phyloP scores from a whole-genome alignment of 2,113 vertebrate species.

The Emydura subglobosa region DNA sequence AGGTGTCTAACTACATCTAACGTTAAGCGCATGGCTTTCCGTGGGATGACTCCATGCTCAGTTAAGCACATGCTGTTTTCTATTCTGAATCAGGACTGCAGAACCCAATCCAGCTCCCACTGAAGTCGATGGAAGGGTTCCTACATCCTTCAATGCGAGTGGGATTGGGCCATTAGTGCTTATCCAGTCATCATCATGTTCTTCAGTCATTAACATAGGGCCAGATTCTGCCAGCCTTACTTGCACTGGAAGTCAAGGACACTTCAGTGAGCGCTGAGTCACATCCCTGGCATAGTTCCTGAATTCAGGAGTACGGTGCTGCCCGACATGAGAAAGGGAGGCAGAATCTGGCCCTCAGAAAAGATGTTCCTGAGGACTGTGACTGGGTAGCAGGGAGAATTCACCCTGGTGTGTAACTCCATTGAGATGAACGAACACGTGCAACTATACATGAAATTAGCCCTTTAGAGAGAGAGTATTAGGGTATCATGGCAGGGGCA shows the following conservation, averaged over 20 bases:
- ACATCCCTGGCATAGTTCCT: not conserved
- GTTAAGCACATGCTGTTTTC: not conserved
- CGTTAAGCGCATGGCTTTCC: not conserved
- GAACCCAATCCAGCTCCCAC: not conserved
- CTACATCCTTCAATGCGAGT: constrained; percentile 20
- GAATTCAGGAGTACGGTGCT: not conserved
- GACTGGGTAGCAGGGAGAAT: constrained; percentile 1
- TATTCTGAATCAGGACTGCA: not conserved
- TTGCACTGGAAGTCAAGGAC: not conserved
- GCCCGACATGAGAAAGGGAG: not conserved
- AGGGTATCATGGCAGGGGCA: not conserved
- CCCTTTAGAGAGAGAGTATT: constrained; percentile 42
- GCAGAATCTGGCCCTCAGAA: not conserved
- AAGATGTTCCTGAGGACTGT: not conserved
- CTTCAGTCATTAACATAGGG: constrained; percentile 55
- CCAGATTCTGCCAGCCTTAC: constrained; percentile 44
- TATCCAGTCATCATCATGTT: not conserved
- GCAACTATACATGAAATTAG: constrained; percentile 39
- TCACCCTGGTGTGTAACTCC: not conserved
- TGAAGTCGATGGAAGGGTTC: not conserved
- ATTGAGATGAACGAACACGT: constrained; percentile 29
- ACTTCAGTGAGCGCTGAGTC: not conserved
- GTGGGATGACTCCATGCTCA: not conserved
- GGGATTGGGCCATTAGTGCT: constrained; percentile 43
- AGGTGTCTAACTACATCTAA: not conserved